Evolutionary conservation across 2,888 invertebrate species (phyloP).

Genomic region (Drosophila trichaetosa): DNA sequence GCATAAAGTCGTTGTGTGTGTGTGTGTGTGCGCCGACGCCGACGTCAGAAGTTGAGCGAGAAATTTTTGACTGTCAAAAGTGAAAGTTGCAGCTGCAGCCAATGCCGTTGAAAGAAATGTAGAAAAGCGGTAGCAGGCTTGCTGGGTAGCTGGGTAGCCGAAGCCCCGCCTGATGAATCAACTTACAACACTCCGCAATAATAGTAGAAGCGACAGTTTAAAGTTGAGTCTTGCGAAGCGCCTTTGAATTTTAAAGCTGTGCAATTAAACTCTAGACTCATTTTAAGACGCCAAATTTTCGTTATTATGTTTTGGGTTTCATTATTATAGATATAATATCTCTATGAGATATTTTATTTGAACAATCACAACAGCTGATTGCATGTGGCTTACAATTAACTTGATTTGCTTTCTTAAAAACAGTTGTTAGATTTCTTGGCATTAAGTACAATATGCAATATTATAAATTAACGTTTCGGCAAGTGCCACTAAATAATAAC

Average conservation of each 20-base stretch:
- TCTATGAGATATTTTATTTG: conserved; percentile 15
- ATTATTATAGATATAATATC: conserved; percentile 1
- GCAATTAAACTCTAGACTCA: conserved; percentile 35
- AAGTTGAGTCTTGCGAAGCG: conserved; percentile 53
- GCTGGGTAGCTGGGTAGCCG: conserved; percentile 32
- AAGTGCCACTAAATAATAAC: conserved; percentile 15
- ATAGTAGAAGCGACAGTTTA: conserved; percentile 53
- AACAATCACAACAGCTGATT: conserved; percentile 19
- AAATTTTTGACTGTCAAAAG: conserved; percentile 81
- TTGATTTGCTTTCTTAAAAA: not conserved
- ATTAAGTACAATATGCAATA: not conserved
- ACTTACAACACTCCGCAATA: conserved; percentile 21
- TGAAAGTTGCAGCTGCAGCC: conserved; percentile 76
- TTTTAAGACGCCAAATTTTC: conserved; percentile 42
- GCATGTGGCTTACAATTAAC: conserved; percentile 8
- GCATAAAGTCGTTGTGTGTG: conserved; percentile 61
- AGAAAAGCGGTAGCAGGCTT: conserved; percentile 60
- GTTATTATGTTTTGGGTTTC: conserved; percentile 42
- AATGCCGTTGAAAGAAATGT: conserved; percentile 72
- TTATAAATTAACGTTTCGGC: conserved; percentile 2
- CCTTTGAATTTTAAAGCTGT: conserved; percentile 25
- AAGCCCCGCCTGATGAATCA: conserved; percentile 66
- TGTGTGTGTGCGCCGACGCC: conserved; percentile 18
- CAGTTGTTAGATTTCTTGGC: not conserved
- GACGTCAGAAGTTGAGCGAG: conserved; percentile 76